phyloP scores from a whole-genome alignment of 2,797 vertebrate genomes.

The Carduelis carduelis region DNA sequence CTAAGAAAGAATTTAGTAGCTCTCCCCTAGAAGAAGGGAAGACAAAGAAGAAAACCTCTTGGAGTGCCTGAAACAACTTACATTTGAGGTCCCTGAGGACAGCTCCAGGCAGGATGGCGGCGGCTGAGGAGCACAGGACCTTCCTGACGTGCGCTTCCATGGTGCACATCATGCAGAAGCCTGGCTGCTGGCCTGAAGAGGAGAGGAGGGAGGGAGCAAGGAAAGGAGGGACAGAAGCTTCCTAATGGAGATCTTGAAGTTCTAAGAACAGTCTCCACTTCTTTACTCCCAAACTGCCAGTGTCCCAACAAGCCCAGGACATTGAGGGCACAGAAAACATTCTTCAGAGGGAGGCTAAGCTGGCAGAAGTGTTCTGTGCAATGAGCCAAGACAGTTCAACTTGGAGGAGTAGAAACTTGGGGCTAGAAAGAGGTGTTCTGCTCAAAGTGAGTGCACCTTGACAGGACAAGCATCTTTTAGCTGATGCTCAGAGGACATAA shows the following conservation, averaged over 20 bases:
- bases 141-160: not conserved
- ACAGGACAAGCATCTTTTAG: not conserved
- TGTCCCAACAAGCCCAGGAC: not conserved
- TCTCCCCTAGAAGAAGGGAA: not conserved
- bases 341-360: not conserved
- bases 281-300: not conserved
- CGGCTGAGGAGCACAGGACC: not conserved
- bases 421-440: not conserved
- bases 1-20: not conserved
- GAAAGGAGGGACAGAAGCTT: not conserved
- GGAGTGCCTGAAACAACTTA: not conserved
- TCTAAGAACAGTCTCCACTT: not conserved
- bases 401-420: not conserved
- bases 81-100: not conserved
- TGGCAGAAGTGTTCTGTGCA: not conserved
- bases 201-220: not conserved
- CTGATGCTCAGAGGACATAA: not conserved
- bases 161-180: not conserved
- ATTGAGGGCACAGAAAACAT: not conserved
- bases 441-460: not conserved
- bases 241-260: not conserved
- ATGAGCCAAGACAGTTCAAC: not conserved
- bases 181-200: not conserved
- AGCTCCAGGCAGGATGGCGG: not conserved
- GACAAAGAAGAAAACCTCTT: not conserved